Conservation (phyloP, 2,113 vertebrate species). For the Cyanoderma ruficeps region DNA sequence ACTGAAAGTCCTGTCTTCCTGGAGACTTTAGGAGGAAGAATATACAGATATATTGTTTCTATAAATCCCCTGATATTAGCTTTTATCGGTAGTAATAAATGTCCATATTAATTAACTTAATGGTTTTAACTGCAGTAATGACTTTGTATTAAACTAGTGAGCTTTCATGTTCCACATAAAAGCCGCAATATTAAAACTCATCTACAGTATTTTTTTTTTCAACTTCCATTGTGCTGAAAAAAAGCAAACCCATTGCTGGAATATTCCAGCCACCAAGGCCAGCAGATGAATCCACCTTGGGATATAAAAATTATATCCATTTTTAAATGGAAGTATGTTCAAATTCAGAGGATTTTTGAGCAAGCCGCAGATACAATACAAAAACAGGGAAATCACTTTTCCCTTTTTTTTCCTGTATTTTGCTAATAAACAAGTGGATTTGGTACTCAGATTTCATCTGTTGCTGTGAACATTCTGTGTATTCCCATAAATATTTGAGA, state of each 20-base stretch:
- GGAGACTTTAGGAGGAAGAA: constrained; percentile 70
- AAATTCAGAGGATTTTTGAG: background rate
- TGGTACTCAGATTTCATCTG: background rate
- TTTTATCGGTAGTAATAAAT: constrained; percentile 63
- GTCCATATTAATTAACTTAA: constrained; percentile 67
- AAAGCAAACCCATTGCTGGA: constrained; percentile 33
- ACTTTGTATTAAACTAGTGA: constrained; percentile 42
- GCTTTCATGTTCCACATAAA: constrained; percentile 57
- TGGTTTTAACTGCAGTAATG: constrained; percentile 63
- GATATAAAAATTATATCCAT: background rate
- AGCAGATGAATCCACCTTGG: background rate
- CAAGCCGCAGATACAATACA: background rate
- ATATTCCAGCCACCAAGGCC: constrained; percentile 9
- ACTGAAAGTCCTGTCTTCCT: background rate
- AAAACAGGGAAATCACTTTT: background rate
- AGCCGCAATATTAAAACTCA: constrained; percentile 51
- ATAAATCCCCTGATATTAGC: constrained; percentile 50
- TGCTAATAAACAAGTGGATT: background rate
- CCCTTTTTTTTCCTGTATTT: fast-evolving
- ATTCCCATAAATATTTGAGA: background rate
- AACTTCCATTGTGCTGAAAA: constrained; percentile 41
- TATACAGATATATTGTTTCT: constrained; percentile 76
- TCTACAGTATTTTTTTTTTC: constrained; percentile 22
- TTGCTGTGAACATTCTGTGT: background rate
- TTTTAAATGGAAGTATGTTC: background rate